phyloP scores from a whole-genome alignment of 2,113 vertebrate genomes.

The Mohoua ochrocephala region DNA sequence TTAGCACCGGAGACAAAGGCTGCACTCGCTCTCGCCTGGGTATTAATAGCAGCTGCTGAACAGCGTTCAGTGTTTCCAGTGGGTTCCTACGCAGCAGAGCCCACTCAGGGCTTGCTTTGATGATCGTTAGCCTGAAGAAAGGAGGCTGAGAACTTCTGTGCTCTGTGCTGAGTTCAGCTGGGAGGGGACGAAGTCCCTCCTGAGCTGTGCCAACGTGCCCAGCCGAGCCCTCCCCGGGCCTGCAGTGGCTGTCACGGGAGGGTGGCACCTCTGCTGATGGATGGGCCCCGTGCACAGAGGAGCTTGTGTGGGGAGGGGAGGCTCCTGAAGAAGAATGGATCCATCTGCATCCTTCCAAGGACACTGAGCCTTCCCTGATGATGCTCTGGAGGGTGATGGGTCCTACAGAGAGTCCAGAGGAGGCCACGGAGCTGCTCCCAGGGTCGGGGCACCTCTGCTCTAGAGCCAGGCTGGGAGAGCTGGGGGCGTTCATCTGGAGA shows the following conservation, averaged over 20 bases:
- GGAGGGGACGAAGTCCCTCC: background rate
- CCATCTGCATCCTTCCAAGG: background rate
- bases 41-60: slow-evolving; percentile 17
- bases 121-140: background rate
- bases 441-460: background rate
- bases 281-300: background rate
- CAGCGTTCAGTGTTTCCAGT: background rate
- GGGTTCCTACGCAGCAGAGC: slow-evolving; percentile 1
- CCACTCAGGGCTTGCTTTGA: background rate
- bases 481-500: background rate
- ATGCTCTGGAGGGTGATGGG: background rate
- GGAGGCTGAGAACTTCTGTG: background rate
- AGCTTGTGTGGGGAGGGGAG: background rate
- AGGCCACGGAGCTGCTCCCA: accelerated
- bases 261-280: background rate
- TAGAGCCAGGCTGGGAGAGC: background rate
- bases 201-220: background rate
- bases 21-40: background rate
- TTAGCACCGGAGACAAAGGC: slow-evolving; percentile 7
- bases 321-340: background rate
- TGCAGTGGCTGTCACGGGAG: background rate
- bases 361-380: background rate
- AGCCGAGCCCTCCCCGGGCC: background rate
- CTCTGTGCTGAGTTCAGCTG: background rate
- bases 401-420: background rate